Conservation (phyloP, 2,888 invertebrate species). For the Drosophila rellima region DNA sequence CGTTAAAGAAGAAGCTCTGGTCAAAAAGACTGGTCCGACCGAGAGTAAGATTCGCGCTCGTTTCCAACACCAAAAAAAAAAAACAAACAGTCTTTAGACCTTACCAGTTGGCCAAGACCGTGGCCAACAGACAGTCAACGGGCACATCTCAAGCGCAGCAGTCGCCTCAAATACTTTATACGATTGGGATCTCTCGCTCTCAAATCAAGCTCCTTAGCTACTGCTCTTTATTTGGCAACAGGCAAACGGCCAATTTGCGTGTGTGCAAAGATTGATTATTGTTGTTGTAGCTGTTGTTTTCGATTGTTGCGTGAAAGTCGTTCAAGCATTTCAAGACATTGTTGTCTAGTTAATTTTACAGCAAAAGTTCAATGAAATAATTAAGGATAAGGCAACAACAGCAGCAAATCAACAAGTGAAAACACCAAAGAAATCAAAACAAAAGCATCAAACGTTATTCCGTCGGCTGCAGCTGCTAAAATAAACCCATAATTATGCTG, state of each 20-base stretch:
- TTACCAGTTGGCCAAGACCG: conserved; percentile 73
- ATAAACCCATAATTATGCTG: conserved; percentile 43
- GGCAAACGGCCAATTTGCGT: conserved; percentile 67
- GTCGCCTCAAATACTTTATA: conserved; percentile 56
- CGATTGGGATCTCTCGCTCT: conserved; percentile 28
- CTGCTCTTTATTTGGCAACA: conserved; percentile 35
- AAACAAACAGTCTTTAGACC: conserved; percentile 41
- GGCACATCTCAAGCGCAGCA: conserved; percentile 75
- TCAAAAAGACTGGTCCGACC: conserved; percentile 59
- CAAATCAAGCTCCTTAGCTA: conserved; percentile 35
- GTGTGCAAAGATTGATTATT: conserved; percentile 36
- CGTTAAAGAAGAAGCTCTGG: conserved; percentile 68
- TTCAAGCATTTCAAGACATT: conserved; percentile 44
- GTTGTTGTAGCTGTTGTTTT: conserved; percentile 13
- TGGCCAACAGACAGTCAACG: conserved; percentile 71
- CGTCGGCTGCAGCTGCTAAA: conserved; percentile 21
- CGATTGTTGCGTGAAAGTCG: conserved; percentile 73
- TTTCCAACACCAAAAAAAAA: conserved; percentile 13
- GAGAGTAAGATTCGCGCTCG: conserved; percentile 27
- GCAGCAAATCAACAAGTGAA: conserved; percentile 14
- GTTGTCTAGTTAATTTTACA: conserved; percentile 33
- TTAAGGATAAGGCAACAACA: conserved; percentile 55
- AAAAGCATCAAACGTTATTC: not conserved
- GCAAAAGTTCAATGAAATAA: conserved; percentile 65
- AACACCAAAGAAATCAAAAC: conserved; percentile 22